These are phyloP conservation scores for Andrena trimmerana DNA, from an alignment of 2,888 invertebrate species.

Conservation along the genomic window DNA sequence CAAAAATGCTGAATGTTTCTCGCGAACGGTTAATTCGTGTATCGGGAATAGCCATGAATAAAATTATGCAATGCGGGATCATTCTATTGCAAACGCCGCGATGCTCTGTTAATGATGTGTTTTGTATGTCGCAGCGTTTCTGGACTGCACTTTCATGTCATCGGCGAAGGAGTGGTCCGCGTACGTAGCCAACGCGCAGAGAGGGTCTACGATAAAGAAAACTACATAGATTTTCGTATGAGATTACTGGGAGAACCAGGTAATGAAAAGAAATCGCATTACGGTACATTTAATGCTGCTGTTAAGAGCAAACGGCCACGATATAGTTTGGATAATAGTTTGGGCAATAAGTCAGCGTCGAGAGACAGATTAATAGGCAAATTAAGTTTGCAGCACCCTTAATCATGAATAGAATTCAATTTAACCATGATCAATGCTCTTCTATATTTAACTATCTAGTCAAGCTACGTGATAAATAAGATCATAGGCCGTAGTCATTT, in stretches of 20 bases:
- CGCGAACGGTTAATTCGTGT: background rate
- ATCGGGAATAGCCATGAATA: background rate
- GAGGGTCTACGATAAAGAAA: conserved; percentile 95
- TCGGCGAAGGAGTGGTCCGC: conserved; percentile 97
- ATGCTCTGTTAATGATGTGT: conserved; percentile 31
- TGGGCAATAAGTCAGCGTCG: conserved; percentile 1
- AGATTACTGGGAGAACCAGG: conserved; percentile 95
- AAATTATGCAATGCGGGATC: background rate
- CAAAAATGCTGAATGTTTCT: no score
- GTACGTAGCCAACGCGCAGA: conserved; percentile 93
- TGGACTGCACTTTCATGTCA: conserved; percentile 97
- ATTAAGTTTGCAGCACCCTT: background rate
- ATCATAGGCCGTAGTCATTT: background rate
- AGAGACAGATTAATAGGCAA: conserved; percentile 16
- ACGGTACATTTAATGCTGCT: conserved; percentile 21
- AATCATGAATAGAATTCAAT: conserved; percentile 1
- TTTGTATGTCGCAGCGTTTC: conserved; percentile 80
- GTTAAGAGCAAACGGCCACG: conserved; percentile 21
- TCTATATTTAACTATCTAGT: background rate
- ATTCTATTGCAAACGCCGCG: background rate
- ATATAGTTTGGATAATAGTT: conserved; percentile 24
- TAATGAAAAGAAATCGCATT: conserved; percentile 77
- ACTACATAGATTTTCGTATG: conserved; percentile 98
- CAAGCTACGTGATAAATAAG: background rate
- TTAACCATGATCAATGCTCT: background rate